Evolutionary conservation across 2,797 vertebrate genomes (phyloP), one percentile per base, ranked within the genome.

Genomic region (Clamator glandarius): DNA sequence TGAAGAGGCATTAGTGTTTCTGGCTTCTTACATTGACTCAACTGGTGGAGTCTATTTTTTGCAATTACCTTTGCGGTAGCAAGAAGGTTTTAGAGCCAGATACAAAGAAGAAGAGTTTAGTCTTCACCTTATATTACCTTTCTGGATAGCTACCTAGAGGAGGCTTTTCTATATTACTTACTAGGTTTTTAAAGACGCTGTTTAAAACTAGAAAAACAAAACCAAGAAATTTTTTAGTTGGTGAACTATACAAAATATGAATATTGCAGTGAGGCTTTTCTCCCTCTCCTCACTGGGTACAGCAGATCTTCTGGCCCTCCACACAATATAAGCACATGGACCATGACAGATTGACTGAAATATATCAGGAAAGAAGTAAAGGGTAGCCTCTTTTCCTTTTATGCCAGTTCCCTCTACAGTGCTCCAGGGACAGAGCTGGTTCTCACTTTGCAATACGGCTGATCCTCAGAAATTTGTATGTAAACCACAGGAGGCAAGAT

Each of bases 171-270:
- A 9, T 44, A 82, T 84, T 68, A 66, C 42, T 46, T 59, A 18
- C 28, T 48, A n/a, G 4, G 6, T 2, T 23, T 77, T 39, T 8
- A 0, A 28, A 42, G 66, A 6, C 12, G 3, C 5, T 77, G 10
- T 63, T 78, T 69, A 66, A 76, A 83, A 55, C 18, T 26, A 28
- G 55, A 48, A 59, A 35, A 68, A 20, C 5, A 83, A 57, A 74
- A 26, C 0, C 1, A 62, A 86, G 12, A 66, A 12, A 89, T 82
- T 8, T 5, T 28, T 19, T 20, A 35, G 23, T 66, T 76, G 15
- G 11, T 23, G 48, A 67, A 28, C 25, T 25, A 55, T 23, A 31
- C 4, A 48, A 81, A 76, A 41, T 48, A 13, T 0, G 24, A 33
- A 20, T 7, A 5, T 15, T 54, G 12, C 5, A 59, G 23, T 23